Evolutionary conservation across 2,113 vertebrate species (phyloP).

Genomic region (Antechinus flavipes): DNA sequence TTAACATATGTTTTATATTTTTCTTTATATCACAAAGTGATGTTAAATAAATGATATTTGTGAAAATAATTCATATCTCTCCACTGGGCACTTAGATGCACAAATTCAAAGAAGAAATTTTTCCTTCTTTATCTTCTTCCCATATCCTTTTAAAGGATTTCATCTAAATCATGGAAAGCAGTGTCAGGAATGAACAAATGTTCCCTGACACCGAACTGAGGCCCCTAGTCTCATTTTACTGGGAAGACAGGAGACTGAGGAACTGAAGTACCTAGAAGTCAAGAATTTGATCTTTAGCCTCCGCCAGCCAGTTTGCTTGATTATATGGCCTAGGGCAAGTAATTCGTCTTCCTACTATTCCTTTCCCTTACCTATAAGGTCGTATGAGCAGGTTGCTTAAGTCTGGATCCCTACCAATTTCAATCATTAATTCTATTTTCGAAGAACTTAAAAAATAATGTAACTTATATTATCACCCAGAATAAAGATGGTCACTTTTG

Average conservation of each 20-base stretch:
- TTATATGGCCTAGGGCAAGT: neutral
- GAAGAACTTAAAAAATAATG: conserved; percentile 29
- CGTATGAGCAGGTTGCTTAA: neutral
- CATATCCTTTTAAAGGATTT: neutral
- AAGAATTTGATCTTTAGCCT: conserved; percentile 6
- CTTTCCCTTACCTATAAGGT: neutral
- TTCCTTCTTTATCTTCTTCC: neutral
- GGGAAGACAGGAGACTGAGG: neutral
- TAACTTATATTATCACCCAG: conserved; percentile 45
- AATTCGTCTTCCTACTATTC: neutral
- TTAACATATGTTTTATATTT: neutral
- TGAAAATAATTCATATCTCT: neutral
- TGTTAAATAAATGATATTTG: neutral
- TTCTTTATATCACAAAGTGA: neutral
- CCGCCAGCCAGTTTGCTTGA: neutral
- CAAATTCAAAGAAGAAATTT: neutral
- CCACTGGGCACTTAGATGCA: neutral
- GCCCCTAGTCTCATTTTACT: neutral
- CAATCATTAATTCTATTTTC: neutral
- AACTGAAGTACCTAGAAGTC: neutral
- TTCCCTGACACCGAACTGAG: neutral
- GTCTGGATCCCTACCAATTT: neutral
- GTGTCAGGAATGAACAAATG: neutral
- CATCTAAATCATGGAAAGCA: neutral
- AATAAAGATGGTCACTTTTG: conserved; percentile 20